Conservation (phyloP, 2,888 invertebrate genomes). For the Rhagonycha fulva region DNA sequence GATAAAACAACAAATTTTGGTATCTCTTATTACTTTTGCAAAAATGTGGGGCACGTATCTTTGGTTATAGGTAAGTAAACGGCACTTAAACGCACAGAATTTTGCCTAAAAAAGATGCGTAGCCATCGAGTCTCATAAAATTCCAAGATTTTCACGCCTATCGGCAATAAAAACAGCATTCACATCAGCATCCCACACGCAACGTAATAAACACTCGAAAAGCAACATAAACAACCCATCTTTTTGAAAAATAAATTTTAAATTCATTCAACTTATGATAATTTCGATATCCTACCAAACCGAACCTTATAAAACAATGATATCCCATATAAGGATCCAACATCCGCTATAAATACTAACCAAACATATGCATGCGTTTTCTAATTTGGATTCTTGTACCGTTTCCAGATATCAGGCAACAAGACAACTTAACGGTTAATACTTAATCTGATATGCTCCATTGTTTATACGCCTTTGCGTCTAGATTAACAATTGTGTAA, state of each 20-base stretch:
- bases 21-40: too few species aligned
- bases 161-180: not conserved
- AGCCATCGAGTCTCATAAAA: not conserved
- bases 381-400: slow-evolving; percentile 23
- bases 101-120: not conserved
- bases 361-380: not conserved
- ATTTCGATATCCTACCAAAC: not conserved
- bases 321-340: not conserved
- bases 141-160: not conserved
- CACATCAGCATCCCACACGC: not conserved
- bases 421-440: slow-evolving; percentile 20
- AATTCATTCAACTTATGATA: not conserved
- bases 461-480: slow-evolving; percentile 2
- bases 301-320: slow-evolving; percentile 1
- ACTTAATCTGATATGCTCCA: slow-evolving; percentile 1
- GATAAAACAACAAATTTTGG: too few species aligned
- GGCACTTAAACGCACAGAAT: too few species aligned
- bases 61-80: too few species aligned
- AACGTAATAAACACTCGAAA: not conserved
- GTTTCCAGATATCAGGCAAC: slow-evolving; percentile 23
- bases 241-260: not conserved
- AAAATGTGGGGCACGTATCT: too few species aligned
- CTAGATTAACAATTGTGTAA: not conserved
- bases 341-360: slow-evolving; percentile 2
- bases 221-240: not conserved